Conservation (phyloP, 2,113 vertebrate genomes). For the Scopus umbretta region DNA sequence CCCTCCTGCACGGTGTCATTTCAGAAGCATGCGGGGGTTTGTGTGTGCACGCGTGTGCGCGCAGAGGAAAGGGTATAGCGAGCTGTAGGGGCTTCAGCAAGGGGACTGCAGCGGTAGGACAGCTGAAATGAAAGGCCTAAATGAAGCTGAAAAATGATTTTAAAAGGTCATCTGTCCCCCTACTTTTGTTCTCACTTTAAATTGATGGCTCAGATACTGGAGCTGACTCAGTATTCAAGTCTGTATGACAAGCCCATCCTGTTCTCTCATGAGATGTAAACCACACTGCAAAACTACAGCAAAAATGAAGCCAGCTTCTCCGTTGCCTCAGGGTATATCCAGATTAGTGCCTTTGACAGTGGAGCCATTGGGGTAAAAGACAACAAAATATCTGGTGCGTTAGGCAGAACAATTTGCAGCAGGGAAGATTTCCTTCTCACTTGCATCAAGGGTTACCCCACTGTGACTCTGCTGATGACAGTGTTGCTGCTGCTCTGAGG, state of each 20-base stretch:
- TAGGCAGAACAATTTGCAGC: conserved; percentile 9
- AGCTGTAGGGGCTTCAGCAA: background rate
- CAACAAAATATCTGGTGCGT: conserved; percentile 1
- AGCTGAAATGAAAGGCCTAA: background rate
- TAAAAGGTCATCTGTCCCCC: conserved; percentile 20
- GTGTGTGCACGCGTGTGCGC: rapidly evolving
- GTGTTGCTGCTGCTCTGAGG: background rate
- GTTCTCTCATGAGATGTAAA: conserved; percentile 31
- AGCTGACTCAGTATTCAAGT: conserved; percentile 9
- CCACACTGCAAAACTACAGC: background rate
- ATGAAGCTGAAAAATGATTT: conserved; percentile 13
- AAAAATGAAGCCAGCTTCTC: background rate
- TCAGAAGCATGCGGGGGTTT: background rate
- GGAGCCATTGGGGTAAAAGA: background rate
- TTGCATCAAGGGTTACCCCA: background rate
- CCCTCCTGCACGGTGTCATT: background rate
- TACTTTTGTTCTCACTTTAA: conserved; percentile 24
- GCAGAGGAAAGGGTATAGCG: rapidly evolving
- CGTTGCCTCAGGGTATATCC: background rate
- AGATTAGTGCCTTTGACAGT: conserved; percentile 7
- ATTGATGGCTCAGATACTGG: conserved; percentile 1
- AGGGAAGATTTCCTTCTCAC: background rate
- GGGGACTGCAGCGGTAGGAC: background rate
- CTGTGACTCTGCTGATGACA: background rate
- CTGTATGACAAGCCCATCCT: conserved; percentile 14